Percentiles rank a stretch among this genome's conserved stretches.
phyloP scores from a whole-genome alignment of 1,140 invertebrate genomes.

The Dinoponera quadriceps region DNA sequence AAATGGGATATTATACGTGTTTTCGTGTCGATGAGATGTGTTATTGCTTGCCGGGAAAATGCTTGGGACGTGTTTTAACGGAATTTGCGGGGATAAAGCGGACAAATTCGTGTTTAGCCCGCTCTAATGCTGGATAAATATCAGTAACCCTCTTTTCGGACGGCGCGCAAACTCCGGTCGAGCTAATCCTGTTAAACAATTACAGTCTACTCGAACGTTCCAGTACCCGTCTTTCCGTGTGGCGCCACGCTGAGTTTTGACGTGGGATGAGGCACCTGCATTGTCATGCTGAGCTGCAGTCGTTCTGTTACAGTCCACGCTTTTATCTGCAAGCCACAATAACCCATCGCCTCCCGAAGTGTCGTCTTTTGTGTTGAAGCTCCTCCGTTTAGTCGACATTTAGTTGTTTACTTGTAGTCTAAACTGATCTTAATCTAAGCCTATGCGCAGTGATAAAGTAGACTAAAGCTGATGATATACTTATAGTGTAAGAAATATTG shows the following conservation, averaged over 20 bases:
- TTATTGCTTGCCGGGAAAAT: constrained; percentile 61
- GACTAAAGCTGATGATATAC: not conserved
- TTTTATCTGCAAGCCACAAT: constrained; percentile 73
- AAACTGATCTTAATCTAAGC: constrained; percentile 17
- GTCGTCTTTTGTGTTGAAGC: constrained; percentile 19
- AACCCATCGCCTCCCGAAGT: constrained; percentile 45
- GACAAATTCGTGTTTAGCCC: constrained; percentile 71
- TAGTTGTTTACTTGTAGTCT: constrained; percentile 7
- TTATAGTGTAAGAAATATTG: not conserved
- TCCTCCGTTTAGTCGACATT: not conserved
- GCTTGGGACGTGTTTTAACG: constrained; percentile 54
- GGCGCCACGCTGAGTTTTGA: constrained; percentile 85
- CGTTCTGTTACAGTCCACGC: constrained; percentile 69
- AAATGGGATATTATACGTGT: not conserved
- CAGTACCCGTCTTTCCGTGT: constrained; percentile 73
- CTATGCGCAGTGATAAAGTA: not conserved
- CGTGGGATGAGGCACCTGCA: constrained; percentile 85
- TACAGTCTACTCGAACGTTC: constrained; percentile 78
- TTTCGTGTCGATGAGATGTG: constrained; percentile 27
- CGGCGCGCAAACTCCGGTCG: constrained; percentile 78
- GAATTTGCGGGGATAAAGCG: constrained; percentile 64
- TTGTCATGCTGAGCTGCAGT: constrained; percentile 83
- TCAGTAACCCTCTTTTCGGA: constrained; percentile 47
- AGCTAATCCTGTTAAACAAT: constrained; percentile 84
- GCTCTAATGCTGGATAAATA: constrained; percentile 73